These are phyloP conservation scores for Misgurnus anguillicaudatus DNA, from an alignment of 2,113 vertebrate genomes.

Conservation along the genomic window DNA sequence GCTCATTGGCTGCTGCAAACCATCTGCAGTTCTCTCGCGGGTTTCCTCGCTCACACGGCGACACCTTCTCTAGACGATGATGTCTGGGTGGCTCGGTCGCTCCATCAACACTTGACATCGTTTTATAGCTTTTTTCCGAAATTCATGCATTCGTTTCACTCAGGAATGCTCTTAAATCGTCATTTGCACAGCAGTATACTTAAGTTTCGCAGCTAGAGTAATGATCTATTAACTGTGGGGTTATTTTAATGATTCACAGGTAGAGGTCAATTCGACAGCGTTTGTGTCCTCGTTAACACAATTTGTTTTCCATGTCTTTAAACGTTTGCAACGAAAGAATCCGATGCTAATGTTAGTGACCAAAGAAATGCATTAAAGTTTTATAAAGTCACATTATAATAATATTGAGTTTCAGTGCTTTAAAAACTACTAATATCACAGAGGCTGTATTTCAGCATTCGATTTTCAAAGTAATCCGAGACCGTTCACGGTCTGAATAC, in stretches of 20 bases:
- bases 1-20: background rate
- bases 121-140: constrained; percentile 9
- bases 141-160: constrained; percentile 15
- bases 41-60: background rate
- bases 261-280: background rate
- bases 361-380: background rate
- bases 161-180: background rate
- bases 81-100: background rate
- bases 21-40: background rate
- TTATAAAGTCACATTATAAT: background rate
- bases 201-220: constrained; percentile 1
- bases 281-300: background rate
- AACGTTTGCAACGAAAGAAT: background rate
- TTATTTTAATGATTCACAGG: constrained; percentile 33
- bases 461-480: background rate
- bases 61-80: background rate
- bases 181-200: constrained; percentile 28
- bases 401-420: background rate
- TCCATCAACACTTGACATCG: background rate
- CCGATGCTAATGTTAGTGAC: too few relatives aligned
- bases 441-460: background rate
- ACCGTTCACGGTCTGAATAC: background rate
- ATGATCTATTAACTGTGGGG: background rate
- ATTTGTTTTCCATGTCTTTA: constrained; percentile 4
- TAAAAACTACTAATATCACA: background rate